Conservation (phyloP, 2,113 vertebrate species). For the Embiotoca jacksoni region DNA sequence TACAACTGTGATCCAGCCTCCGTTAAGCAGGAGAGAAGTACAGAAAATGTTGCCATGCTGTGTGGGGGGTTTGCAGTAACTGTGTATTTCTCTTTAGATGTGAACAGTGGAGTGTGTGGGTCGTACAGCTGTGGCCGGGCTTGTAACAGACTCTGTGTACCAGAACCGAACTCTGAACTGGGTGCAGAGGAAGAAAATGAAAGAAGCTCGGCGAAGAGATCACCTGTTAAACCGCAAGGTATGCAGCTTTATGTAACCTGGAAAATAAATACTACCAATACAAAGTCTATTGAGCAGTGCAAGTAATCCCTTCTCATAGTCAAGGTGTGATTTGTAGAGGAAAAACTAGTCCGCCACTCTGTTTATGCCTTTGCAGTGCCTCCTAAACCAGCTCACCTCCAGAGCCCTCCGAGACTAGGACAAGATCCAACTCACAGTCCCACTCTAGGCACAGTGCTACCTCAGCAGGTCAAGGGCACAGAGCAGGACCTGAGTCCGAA, state of each 20-base stretch:
- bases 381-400: slow-evolving; percentile 60
- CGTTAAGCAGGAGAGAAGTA: too few relatives aligned
- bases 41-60: too few relatives aligned
- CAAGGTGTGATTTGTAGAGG: too few relatives aligned
- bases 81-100: slow-evolving; percentile 1
- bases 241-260: neutral
- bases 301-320: too few relatives aligned
- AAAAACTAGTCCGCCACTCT: neutral
- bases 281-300: neutral
- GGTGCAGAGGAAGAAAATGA: neutral
- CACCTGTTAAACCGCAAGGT: slow-evolving; percentile 57
- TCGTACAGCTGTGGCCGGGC: slow-evolving; percentile 46
- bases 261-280: neutral
- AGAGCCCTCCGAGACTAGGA: slow-evolving; percentile 39
- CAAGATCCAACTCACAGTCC: slow-evolving; percentile 11
- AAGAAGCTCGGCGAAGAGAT: slow-evolving; percentile 17
- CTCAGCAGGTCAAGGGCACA: neutral
- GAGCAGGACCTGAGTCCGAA: slow-evolving; percentile 25
- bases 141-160: slow-evolving; percentile 21
- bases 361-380: slow-evolving; percentile 33
- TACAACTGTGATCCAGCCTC: too few relatives aligned
- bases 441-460: neutral
- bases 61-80: neutral
- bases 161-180: neutral
- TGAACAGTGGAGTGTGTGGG: slow-evolving; percentile 46